Evolutionary conservation across 2,797 vertebrate species (phyloP).

Genomic region (Pangasius djambal): DNA sequence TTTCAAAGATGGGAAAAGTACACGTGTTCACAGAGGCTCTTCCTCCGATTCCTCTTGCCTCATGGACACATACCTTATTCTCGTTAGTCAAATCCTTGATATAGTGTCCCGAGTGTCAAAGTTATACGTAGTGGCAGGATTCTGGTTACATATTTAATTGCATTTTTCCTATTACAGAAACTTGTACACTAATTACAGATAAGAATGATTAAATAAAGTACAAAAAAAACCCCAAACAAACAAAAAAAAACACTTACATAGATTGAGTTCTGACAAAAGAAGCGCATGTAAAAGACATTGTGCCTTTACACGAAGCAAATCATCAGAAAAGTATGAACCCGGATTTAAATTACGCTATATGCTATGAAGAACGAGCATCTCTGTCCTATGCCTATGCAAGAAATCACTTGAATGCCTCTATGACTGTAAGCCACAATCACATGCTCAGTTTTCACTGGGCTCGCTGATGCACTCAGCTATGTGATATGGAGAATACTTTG

Average conservation of each 20-base stretch:
- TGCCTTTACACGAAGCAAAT: neutral
- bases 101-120: neutral
- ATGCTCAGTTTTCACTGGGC: neutral
- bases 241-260: neutral
- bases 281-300: neutral
- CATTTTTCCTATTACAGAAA: neutral
- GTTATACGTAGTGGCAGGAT: neutral
- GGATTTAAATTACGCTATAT: neutral
- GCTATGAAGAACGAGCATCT: neutral
- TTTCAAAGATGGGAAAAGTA: neutral
- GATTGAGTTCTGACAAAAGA: neutral
- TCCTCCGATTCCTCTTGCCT: neutral
- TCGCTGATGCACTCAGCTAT: neutral
- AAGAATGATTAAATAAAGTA: neutral
- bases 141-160: neutral
- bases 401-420: neutral
- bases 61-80: neutral
- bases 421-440: neutral
- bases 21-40: neutral
- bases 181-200: neutral
- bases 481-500: neutral
- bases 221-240: too few species aligned
- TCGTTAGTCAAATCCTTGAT: neutral
- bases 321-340: neutral
- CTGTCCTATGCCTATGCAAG: neutral